Evolutionary conservation across 2,113 vertebrate species (phyloP).

Genomic region (Atractosteus spatula): DNA sequence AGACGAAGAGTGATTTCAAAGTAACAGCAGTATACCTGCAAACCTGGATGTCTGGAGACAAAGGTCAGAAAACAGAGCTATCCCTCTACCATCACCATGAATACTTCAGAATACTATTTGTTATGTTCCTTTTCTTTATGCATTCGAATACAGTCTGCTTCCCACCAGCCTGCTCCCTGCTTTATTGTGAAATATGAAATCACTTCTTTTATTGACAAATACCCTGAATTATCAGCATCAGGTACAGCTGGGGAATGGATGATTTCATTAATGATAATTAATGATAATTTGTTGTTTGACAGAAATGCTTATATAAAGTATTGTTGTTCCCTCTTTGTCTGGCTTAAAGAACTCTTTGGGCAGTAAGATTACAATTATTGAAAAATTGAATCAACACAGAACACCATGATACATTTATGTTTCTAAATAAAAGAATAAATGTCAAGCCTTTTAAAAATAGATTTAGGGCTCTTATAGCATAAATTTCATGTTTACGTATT

Average conservation of each 20-base stretch:
- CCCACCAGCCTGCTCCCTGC: not conserved
- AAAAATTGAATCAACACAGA: no score
- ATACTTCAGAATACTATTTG: not conserved
- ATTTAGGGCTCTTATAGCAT: no score
- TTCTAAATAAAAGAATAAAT: no score
- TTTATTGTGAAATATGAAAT: conserved; percentile 1
- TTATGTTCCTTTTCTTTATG: not conserved
- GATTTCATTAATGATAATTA: no score
- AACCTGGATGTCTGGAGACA: not conserved
- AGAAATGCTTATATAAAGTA: not conserved
- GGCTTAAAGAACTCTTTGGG: no score
- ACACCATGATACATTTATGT: no score
- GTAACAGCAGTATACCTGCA: no score
- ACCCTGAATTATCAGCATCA: not conserved
- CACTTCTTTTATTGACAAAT: not conserved
- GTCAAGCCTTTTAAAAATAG: no score
- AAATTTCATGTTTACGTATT: no score
- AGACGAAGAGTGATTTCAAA: no score
- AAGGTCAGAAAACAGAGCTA: not conserved
- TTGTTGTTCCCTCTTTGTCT: no score
- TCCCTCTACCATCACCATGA: not conserved
- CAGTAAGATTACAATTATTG: no score
- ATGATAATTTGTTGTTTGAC: not conserved
- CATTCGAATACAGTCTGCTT: not conserved
- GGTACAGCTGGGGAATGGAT: not conserved